A percentile compares a stretch with the other conserved stretches of the same genome.
These are phyloP conservation scores for Imbricaverruca yamaguchii DNA, from an alignment of 2,888 invertebrate genomes.

Conservation along the genomic window DNA sequence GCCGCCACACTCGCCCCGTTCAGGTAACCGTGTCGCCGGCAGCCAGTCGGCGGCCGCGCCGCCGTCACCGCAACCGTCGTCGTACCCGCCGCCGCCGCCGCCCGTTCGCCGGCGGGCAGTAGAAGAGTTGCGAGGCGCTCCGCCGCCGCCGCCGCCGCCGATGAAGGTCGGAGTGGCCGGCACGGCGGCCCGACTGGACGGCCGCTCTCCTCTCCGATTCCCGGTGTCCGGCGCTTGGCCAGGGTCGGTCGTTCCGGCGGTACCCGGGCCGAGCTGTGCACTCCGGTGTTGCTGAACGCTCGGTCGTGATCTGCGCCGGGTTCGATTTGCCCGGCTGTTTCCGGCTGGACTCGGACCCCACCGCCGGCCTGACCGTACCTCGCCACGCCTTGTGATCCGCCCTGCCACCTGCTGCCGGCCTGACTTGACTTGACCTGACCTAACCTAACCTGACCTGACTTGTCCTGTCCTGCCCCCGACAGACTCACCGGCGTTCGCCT, in stretches of 20 bases:
- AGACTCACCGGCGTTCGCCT: not conserved
- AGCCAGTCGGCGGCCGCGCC: not conserved
- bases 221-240: too few species aligned
- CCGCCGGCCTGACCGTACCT: not conserved
- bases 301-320: not conserved
- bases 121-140: not conserved
- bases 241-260: not conserved
- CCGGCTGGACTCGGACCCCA: too few species aligned
- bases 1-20: not conserved
- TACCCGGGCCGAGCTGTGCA: not conserved
- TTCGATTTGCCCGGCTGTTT: not conserved
- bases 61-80: not conserved
- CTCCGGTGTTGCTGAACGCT: not conserved
- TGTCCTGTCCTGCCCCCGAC: not conserved
- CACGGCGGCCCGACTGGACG: too few species aligned
- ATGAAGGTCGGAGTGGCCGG: not conserved
- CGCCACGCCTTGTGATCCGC: not conserved
- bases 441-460: not conserved
- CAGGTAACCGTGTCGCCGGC: constrained; percentile 13
- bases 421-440: not conserved
- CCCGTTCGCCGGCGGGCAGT: not conserved
- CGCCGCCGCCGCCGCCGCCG: not conserved
- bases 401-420: not conserved
- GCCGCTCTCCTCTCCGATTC: not conserved
- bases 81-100: not conserved